A percentile compares a stretch with the other conserved stretches of the same genome.
Evolutionary conservation across 1,140 invertebrate genomes (phyloP).

Genomic region (Hylyphantes graminicola): DNA sequence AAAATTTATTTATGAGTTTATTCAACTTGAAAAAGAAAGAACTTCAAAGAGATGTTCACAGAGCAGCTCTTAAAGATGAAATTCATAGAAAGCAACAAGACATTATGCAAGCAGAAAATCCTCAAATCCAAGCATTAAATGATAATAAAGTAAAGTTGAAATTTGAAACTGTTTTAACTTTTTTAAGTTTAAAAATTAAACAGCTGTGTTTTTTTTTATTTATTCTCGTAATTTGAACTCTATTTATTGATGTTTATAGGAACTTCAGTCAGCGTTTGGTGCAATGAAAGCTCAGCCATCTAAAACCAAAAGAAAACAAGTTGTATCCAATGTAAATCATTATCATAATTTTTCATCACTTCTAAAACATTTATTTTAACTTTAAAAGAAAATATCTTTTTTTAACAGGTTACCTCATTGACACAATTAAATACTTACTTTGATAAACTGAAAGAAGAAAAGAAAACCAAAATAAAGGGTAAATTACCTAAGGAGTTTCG

Average conservation of each 20-base stretch:
- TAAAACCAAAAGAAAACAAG: too few relatives aligned
- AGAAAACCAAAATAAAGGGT: background rate
- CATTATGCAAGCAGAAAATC: background rate
- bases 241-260: too few relatives aligned
- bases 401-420: slow-evolving; percentile 2
- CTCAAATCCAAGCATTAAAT: too few relatives aligned
- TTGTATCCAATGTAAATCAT: too few relatives aligned
- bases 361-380: background rate
- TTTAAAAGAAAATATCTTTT: background rate
- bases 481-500: slow-evolving; percentile 8
- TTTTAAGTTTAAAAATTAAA: too few relatives aligned
- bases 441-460: slow-evolving; percentile 8
- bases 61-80: slow-evolving; percentile 2
- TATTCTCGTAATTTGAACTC: too few relatives aligned
- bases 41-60: slow-evolving; percentile 29
- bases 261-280: too few relatives aligned
- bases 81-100: slow-evolving; percentile 10
- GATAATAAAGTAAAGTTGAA: too few relatives aligned
- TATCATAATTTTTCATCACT: background rate
- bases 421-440: slow-evolving; percentile 7
- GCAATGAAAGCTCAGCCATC: too few relatives aligned
- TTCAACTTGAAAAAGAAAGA: slow-evolving; percentile 33
- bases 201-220: too few relatives aligned
- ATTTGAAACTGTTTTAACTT: too few relatives aligned
- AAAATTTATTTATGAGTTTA: slow-evolving; percentile 5